Conservation (phyloP, 2,113 vertebrate species). For the Heterochromis multidens region DNA sequence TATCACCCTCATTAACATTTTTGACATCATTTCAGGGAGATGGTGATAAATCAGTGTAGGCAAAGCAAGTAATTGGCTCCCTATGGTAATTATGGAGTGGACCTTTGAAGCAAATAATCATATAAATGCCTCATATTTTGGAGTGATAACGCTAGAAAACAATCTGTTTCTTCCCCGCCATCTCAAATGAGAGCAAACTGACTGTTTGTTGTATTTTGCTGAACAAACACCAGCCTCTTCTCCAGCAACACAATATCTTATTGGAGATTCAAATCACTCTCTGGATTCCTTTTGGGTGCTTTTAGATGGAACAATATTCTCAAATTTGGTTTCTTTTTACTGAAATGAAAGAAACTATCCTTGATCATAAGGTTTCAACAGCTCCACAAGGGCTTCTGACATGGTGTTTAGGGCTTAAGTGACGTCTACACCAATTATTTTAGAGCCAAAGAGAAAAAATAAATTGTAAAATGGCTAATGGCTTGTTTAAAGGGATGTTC, state of each 20-base stretch:
- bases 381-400: neutral
- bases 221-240: slow-evolving; percentile 2
- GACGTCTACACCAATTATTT: neutral
- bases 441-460: neutral
- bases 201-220: slow-evolving; percentile 29
- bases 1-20: slow-evolving; percentile 48
- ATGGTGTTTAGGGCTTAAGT: neutral
- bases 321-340: neutral
- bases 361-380: neutral
- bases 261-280: slow-evolving; percentile 18
- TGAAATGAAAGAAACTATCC: neutral
- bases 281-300: neutral
- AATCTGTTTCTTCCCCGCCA: slow-evolving; percentile 4
- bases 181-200: slow-evolving; percentile 36
- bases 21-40: slow-evolving; percentile 27
- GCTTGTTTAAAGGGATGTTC: no score
- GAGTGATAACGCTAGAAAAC: slow-evolving; percentile 18
- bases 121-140: slow-evolving; percentile 43
- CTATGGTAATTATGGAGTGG: slow-evolving; percentile 50
- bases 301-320: neutral
- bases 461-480: no score
- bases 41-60: slow-evolving; percentile 37
- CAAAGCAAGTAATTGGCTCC: slow-evolving; percentile 54
- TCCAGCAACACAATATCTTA: neutral
- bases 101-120: slow-evolving; percentile 50